phyloP scores from a whole-genome alignment of 2,113 vertebrate species.

The Ardeotis arabs region DNA sequence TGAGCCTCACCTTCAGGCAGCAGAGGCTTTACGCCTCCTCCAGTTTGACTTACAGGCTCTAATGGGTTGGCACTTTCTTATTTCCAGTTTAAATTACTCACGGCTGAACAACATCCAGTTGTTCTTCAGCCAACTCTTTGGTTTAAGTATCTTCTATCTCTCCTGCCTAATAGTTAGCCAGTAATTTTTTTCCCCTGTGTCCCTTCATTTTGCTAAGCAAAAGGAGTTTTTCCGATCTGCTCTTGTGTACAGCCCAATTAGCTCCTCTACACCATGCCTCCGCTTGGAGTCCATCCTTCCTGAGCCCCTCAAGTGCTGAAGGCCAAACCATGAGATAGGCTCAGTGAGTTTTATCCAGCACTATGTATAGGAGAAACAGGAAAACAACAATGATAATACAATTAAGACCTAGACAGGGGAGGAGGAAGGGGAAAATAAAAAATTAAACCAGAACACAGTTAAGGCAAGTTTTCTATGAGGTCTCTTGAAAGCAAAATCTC shows the following conservation, averaged over 20 bases:
- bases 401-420: background rate
- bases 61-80: background rate
- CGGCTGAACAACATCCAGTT: background rate
- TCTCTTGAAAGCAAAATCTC: background rate
- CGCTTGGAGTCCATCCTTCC: background rate
- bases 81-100: slow-evolving; percentile 2
- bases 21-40: background rate
- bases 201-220: background rate
- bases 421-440: background rate
- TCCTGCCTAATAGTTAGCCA: background rate
- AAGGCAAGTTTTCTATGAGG: background rate
- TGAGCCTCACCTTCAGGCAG: background rate
- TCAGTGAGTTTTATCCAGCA: background rate
- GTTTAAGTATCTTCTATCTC: background rate
- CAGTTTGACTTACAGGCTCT: background rate
- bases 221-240: background rate
- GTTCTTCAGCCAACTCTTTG: background rate
- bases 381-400: background rate
- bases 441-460: background rate
- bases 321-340: background rate
- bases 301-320: background rate
- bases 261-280: background rate
- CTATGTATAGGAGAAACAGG: fast-evolving
- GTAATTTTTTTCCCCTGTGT: background rate
- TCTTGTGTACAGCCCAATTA: background rate